Base-by-base conservation (phyloP, 1,140 invertebrate species). In the Piezodorus guildinii region DNA sequence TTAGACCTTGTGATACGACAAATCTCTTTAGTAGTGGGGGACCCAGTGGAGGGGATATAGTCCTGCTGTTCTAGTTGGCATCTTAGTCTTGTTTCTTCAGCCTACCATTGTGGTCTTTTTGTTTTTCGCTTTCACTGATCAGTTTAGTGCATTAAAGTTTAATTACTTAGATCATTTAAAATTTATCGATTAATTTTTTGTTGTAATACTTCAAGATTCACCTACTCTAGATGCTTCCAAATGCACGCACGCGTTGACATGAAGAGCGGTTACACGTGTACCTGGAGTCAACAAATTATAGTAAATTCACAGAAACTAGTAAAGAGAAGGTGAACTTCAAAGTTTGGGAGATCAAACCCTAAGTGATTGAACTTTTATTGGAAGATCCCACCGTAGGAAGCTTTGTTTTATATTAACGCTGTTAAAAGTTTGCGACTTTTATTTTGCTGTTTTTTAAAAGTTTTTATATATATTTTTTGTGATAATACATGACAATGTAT, bases 251-350 rank as follows among this genome's bases (percentile, higher is more conserved):
- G 30, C 59, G 56, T 63, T 66, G 63, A 73, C 73, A 77, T 78
- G 77, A 80, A 78, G 85, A 87, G 83, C 85, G 82, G 81, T 77
- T 90, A 90, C 81, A 83, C 82, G 73, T 90, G 87, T 81, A 88
- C 86, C 78, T 90, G 87, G 87, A 90, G 88, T 77, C 84, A 85
- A 77, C 87, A 90, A 77, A 90, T 90, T 76, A 86, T 91, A 77
- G 84, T 91, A 77, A 90, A 90, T 77, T 90, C 87, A 73, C 86
- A 91, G 75, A 91, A 91, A 79, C 80, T 91, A 70, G 88, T 91
- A 68, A 91, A 91, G 77, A 88, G 88, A 88, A 87, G 88, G 79
- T 79, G 78, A 79, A 69, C 58, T 19, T 25, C 15, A 1, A 16
- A 16, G 12, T 52, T 25, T 21, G 49, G 23, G 17, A 52, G 15